These are phyloP conservation scores for Psittacula cyanocephala DNA, from an alignment of 2,113 vertebrate species.

Conservation along the genomic window DNA sequence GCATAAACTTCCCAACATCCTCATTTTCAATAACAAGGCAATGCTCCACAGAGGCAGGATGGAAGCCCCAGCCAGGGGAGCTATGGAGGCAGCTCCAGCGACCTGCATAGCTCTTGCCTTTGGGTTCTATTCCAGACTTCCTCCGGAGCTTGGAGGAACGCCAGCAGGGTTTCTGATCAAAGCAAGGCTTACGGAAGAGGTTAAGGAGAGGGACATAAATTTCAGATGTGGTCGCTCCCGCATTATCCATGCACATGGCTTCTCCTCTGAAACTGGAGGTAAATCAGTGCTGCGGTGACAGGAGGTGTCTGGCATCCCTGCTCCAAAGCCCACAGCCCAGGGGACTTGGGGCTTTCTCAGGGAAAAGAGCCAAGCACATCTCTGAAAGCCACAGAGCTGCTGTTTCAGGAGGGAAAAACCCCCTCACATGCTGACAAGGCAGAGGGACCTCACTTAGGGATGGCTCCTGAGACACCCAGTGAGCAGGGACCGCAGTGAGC, in stretches of 20 bases:
- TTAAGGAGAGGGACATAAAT: neutral
- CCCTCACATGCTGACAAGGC: too few relatives aligned
- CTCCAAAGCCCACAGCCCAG: too few relatives aligned
- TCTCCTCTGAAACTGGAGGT: too few relatives aligned
- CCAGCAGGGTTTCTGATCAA: neutral
- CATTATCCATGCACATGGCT: neutral
- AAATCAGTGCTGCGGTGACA: too few relatives aligned
- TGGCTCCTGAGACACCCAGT: too few relatives aligned
- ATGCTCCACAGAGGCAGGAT: neutral
- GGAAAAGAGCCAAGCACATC: too few relatives aligned
- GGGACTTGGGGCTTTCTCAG: too few relatives aligned
- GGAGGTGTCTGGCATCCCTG: too few relatives aligned
- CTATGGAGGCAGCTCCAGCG: fast-evolving
- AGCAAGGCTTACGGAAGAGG: neutral
- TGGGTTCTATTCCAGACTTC: neutral
- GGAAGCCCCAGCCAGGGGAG: neutral
- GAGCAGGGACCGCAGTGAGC: too few relatives aligned
- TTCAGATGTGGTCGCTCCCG: neutral
- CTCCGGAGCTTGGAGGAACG: neutral
- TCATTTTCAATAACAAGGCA: neutral
- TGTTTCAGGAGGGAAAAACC: too few relatives aligned
- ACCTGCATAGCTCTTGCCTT: neutral
- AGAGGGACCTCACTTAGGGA: too few relatives aligned
- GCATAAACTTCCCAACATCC: neutral
- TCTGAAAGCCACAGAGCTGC: too few relatives aligned